These are phyloP conservation scores for Ammodytes dubius DNA, from an alignment of 2,113 vertebrate genomes.

Conservation along the genomic window DNA sequence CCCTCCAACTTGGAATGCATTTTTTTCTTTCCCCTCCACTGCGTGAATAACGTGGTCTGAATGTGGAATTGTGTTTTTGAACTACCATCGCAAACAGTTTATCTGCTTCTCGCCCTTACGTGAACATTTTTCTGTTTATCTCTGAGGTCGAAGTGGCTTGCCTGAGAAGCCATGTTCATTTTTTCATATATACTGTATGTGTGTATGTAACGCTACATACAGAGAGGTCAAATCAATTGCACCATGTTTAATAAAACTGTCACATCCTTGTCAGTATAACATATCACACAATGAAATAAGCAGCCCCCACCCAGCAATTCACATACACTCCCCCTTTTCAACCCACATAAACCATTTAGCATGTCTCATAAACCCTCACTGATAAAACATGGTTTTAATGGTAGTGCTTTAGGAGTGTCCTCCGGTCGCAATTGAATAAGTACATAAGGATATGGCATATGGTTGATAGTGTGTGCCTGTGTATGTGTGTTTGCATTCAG, in stretches of 20 bases:
- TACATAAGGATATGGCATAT: slow-evolving; percentile 27
- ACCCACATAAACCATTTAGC: not conserved
- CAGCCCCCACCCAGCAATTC: not conserved
- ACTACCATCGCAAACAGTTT: slow-evolving; percentile 55
- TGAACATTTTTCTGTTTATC: slow-evolving; percentile 50
- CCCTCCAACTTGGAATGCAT: slow-evolving; percentile 60
- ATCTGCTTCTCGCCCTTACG: slow-evolving; percentile 43
- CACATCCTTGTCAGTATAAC: slow-evolving; percentile 23
- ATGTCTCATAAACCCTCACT: slow-evolving; percentile 5
- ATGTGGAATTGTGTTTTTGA: slow-evolving; percentile 60
- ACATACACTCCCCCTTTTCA: not conserved
- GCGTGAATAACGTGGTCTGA: slow-evolving; percentile 40
- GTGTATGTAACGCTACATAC: too few species aligned
- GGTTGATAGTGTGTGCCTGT: not conserved
- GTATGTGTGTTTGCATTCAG: slow-evolving; percentile 15
- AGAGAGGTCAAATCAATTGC: not conserved
- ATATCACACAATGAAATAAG: not conserved
- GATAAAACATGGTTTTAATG: slow-evolving; percentile 46
- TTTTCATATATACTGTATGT: not conserved
- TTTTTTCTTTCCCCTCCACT: slow-evolving; percentile 9
- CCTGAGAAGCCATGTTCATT: slow-evolving; percentile 13
- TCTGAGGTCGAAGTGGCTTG: slow-evolving; percentile 5
- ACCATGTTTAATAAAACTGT: slow-evolving; percentile 8
- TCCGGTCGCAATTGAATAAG: slow-evolving; percentile 27
- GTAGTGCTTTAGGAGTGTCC: slow-evolving; percentile 7